Conservation (phyloP, 1,140 invertebrate genomes). For the Drosophila pachea region DNA sequence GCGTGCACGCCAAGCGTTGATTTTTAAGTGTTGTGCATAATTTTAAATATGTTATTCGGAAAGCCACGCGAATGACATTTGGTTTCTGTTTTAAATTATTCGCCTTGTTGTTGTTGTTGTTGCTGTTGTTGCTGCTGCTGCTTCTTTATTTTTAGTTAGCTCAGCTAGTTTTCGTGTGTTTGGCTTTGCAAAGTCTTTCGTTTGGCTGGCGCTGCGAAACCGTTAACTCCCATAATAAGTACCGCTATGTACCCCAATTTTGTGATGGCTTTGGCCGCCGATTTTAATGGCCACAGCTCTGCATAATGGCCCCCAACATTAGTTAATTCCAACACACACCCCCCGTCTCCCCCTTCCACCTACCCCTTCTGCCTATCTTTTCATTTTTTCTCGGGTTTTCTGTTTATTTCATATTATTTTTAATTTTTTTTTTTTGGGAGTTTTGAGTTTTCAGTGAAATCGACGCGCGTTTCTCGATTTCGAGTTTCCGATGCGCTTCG, state of each 20-base stretch:
- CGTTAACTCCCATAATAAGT: constrained; percentile 76
- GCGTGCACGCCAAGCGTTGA: constrained; percentile 47
- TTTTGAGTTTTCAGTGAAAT: constrained; percentile 60
- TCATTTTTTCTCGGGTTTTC: neutral
- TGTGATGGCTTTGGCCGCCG: constrained; percentile 40
- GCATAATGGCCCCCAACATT: constrained; percentile 50
- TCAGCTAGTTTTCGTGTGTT: constrained; percentile 17
- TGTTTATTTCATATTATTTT: no score
- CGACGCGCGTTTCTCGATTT: constrained; percentile 60
- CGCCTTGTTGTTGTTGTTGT: constrained; percentile 46
- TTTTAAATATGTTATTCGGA: constrained; percentile 65
- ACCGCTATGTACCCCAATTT: constrained; percentile 77
- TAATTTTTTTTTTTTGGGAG: neutral
- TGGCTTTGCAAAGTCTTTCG: constrained; percentile 46
- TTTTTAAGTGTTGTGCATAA: constrained; percentile 78
- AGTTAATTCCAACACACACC: neutral
- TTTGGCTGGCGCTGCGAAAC: constrained; percentile 52
- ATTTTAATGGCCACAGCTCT: constrained; percentile 62
- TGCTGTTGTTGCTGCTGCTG: constrained; percentile 10
- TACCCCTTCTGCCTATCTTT: neutral
- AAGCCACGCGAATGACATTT: constrained; percentile 57
- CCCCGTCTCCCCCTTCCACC: no score
- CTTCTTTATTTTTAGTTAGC: constrained; percentile 2
- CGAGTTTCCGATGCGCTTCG: constrained; percentile 56
- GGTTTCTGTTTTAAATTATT: constrained; percentile 69